Percentiles rank a stretch among this genome's conserved stretches.
These are phyloP conservation scores for Orthonevra nobilis DNA, from an alignment of 2,888 invertebrate species.

Conservation along the genomic window DNA sequence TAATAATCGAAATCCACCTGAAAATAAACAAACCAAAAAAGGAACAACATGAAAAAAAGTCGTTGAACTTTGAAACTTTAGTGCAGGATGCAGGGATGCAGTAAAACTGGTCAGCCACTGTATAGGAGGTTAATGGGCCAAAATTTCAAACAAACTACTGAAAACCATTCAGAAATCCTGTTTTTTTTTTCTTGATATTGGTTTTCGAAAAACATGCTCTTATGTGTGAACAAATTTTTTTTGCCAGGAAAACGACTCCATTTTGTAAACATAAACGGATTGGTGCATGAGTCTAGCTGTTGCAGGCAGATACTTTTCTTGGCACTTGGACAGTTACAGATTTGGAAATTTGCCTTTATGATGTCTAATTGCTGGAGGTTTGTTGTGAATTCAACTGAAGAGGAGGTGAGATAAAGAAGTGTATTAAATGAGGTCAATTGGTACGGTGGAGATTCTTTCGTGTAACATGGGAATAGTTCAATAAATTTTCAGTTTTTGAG, in stretches of 20 bases:
- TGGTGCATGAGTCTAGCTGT: slow-evolving; percentile 10
- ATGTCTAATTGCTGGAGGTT: slow-evolving; percentile 33
- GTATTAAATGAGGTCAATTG: no score
- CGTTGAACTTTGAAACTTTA: slow-evolving; percentile 20
- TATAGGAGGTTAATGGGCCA: slow-evolving; percentile 19
- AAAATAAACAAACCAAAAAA: slow-evolving; percentile 6
- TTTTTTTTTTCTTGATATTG: slow-evolving; percentile 42
- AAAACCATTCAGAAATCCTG: slow-evolving; percentile 21
- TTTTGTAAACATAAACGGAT: slow-evolving; percentile 55
- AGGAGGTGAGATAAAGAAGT: not conserved
- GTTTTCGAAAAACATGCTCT: slow-evolving; percentile 29
- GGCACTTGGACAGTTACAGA: slow-evolving; percentile 10
- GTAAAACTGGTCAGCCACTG: slow-evolving; percentile 2
- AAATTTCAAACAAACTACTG: slow-evolving; percentile 40
- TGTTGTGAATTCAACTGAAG: slow-evolving; percentile 48
- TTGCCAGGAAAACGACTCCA: slow-evolving; percentile 43
- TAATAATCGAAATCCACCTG: not conserved
- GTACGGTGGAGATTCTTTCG: no score
- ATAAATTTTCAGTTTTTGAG: no score
- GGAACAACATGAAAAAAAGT: not conserved
- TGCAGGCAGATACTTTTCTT: slow-evolving; percentile 27
- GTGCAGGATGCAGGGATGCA: slow-evolving; percentile 22
- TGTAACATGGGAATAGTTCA: no score
- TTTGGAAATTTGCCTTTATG: no score
- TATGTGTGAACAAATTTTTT: slow-evolving; percentile 64